Evolutionary conservation across 2,113 vertebrate species (phyloP), one percentile per base, ranked within the genome.

Genomic region (Macquaria ambigua): DNA sequence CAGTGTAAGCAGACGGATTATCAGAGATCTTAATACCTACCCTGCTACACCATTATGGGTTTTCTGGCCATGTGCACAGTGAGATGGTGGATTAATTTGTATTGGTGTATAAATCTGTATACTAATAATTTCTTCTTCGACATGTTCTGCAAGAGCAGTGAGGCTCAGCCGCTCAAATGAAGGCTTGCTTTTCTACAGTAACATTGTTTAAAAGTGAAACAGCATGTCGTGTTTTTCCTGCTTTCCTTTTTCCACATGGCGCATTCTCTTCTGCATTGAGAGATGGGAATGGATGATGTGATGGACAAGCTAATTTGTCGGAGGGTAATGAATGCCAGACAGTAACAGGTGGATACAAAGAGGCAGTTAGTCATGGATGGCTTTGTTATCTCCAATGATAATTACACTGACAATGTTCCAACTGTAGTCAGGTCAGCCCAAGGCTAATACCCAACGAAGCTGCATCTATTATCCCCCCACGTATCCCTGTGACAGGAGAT

Each of bases 351-450:
- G 88, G 85, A 88, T 86, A 85, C 83, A 85, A 85, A 89, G 71
- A 86, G 68, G 69, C 76, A 41, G 78, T 91, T 89, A 81, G 82
- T 89, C 88, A 78, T 28, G 62, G 83, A 82, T 67, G 86, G 77
- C 77, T 93, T 91, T 88, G 73, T 93, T 92, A 72, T 83, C 80
- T 55, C 73, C 84, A 80, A 9, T 80, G 87, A 90, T 94, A 92
- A 94, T 94, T 92, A 93, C 74, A 68, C 79, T 85, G 74, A 88
- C 90, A 91, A 78, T 83, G 81, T 88, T 92, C 72, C 83, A 84
- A 70, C 88, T 88, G 85, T 87, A 67, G 90, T 93, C 86, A 82
- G 87, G 87, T 89, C 86, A 85, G 83, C 86, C 85, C 46, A 21
- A 72, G 84, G 88, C 88, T 90, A 90, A 93, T 58, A 69, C 85